Conservation (phyloP, 37 sponge, comb jelly and placozoan species). For the Diacarnus erythraeanus region DNA sequence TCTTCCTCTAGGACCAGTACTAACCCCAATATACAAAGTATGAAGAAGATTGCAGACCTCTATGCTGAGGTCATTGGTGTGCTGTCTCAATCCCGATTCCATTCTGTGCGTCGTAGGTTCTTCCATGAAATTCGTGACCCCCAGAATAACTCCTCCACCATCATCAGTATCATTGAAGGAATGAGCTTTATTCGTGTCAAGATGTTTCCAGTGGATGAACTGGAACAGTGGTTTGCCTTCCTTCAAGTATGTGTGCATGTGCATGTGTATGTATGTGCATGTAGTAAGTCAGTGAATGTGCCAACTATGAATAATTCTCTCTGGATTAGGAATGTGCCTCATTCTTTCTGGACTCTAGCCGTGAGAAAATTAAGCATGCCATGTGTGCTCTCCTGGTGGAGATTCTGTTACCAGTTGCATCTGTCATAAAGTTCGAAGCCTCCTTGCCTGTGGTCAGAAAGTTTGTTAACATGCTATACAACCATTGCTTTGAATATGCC, state of each 20-base stretch:
- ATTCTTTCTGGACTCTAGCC: constrained; percentile 64
- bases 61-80: constrained; percentile 98
- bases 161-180: constrained; percentile 87
- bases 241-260: constrained; percentile 70
- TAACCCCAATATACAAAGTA: constrained; percentile 85
- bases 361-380: constrained; percentile 72
- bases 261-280: constrained; percentile 15
- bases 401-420: constrained; percentile 88
- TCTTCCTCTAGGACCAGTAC: constrained; percentile 17
- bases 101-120: constrained; percentile 79
- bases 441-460: constrained; percentile 89
- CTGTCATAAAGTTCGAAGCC: constrained; percentile 84
- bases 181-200: constrained; percentile 93
- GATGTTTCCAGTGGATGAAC: constrained; percentile 97
- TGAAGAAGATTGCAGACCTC: constrained; percentile 89
- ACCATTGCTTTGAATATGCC: constrained; percentile 72
- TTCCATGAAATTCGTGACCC: constrained; percentile 73
- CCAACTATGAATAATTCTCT: neutral
- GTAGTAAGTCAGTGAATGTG: neutral
- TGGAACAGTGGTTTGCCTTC: constrained; percentile 93
- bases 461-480: constrained; percentile 87
- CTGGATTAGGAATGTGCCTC: constrained; percentile 75
- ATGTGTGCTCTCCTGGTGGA: constrained; percentile 86
- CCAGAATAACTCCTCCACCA: constrained; percentile 51
- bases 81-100: constrained; percentile 89